phyloP scores from a whole-genome alignment of 2,113 vertebrate genomes.

The Pitta sordida region DNA sequence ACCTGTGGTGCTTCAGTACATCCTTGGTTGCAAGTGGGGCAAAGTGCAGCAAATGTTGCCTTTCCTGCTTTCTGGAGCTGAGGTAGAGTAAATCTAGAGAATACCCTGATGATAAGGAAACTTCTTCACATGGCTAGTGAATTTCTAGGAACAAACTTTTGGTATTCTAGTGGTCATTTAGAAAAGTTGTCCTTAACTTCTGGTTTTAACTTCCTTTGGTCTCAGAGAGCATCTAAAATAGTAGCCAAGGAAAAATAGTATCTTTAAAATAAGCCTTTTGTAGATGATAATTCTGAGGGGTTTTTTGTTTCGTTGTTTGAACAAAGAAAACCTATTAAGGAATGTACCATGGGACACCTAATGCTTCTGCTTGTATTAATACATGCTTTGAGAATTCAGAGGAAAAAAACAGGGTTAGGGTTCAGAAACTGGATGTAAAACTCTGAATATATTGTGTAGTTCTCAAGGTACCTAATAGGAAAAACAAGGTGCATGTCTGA shows the following conservation, averaged over 20 bases:
- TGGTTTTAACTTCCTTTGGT: neutral
- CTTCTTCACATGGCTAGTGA: neutral
- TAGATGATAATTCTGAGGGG: neutral
- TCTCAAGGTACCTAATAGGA: neutral
- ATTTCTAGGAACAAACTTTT: neutral
- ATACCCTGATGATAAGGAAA: neutral
- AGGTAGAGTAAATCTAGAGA: neutral
- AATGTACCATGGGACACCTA: neutral
- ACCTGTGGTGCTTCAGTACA: neutral
- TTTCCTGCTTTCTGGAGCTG: neutral
- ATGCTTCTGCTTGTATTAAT: neutral
- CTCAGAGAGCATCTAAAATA: neutral
- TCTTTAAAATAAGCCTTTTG: neutral
- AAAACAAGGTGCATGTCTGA: neutral
- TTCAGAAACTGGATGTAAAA: neutral
- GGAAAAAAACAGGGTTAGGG: neutral
- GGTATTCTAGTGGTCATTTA: neutral
- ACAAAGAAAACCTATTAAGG: neutral
- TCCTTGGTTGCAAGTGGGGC: neutral
- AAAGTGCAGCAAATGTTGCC: too few species aligned
- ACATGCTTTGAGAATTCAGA: neutral
- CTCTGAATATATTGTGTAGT: neutral
- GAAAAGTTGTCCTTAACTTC: neutral
- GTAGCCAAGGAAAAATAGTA: neutral
- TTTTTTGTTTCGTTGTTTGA: neutral